Conservation (phyloP, 2,888 invertebrate species). For the Theristus sp. region DNA sequence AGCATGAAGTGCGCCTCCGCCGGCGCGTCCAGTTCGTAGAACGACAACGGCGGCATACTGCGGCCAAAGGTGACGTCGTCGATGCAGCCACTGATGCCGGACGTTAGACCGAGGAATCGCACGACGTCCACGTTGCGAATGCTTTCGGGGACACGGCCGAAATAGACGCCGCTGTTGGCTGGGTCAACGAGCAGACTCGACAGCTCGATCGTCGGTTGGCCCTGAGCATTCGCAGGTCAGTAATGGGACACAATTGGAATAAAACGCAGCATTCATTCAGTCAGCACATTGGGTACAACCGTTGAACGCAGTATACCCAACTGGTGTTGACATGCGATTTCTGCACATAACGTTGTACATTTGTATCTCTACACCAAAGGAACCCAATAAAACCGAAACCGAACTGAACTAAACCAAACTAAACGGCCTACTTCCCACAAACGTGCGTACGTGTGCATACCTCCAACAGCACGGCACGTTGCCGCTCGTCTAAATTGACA, state of each 20-base stretch:
- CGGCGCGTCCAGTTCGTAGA: neutral
- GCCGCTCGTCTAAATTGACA: neutral
- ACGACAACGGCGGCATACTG: neutral
- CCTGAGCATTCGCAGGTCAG: no score
- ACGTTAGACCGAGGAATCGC: neutral
- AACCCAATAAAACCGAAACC: neutral
- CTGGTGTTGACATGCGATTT: no score
- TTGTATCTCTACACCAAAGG: no score
- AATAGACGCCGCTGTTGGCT: neutral
- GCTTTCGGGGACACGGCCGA: neutral
- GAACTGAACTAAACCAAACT: neutral
- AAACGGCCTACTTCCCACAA: neutral
- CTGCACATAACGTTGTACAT: no score
- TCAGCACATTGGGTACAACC: no score
- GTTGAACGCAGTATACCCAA: no score
- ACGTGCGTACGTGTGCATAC: no score
- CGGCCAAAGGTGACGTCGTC: neutral
- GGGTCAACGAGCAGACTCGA: neutral
- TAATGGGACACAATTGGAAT: no score
- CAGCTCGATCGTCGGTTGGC: neutral
- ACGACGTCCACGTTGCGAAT: neutral
- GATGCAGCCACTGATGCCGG: neutral
- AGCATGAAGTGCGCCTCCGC: neutral
- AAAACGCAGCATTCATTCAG: no score
- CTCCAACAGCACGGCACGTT: no score